Evolutionary conservation across 2,797 vertebrate genomes (phyloP), one percentile per base, ranked within the genome.

Genomic region (Acridotheres tristis): DNA sequence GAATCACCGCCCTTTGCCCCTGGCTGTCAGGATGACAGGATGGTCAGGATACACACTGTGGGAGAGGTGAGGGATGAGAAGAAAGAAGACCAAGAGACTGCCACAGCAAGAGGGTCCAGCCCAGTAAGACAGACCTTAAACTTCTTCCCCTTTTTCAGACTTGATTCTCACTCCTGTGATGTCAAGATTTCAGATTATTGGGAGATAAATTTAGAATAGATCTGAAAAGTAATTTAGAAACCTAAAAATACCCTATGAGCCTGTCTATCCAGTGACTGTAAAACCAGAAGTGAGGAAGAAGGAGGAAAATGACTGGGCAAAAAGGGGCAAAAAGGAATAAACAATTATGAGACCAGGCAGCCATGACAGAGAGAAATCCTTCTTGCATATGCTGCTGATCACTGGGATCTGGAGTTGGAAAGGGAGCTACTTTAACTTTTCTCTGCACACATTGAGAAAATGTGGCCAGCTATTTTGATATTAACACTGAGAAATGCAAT

Each of bases 151-250:
- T 67, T 79, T 78, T 77, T 68, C 73, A 80, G 79, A 73, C n/a
- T n/a, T 34, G 55, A 69, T 67, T 89, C 73, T 79, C 26, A 21
- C 18, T 88, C 66, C n/a, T 80, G 68, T 1, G 0, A 55, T 76
- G 82, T 74, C 66, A 92, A 71, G 66, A 72, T 61, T 91, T 91
- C 43, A 92, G 77, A 78, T 95, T 94, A 90, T 43, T 80, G 75
- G 67, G 77, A 94, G 84, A 88, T 66, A 93, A 92, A 89, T 93
- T 84, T 94, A 88, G 87, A 86, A 65, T 57, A 89, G 77, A 55
- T 78, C 55, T 87, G 89, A 89, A 88, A 94, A 94, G 78, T 90
- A 91, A 94, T 93, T 89, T 79, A 82, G 53, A 83, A 59, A 61
- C 32, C 65, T 78, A 97, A 94, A 93, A 94, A 93, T 93, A 94